Conservation (phyloP, 2,113 vertebrate genomes). For the Diadophis punctatus region DNA sequence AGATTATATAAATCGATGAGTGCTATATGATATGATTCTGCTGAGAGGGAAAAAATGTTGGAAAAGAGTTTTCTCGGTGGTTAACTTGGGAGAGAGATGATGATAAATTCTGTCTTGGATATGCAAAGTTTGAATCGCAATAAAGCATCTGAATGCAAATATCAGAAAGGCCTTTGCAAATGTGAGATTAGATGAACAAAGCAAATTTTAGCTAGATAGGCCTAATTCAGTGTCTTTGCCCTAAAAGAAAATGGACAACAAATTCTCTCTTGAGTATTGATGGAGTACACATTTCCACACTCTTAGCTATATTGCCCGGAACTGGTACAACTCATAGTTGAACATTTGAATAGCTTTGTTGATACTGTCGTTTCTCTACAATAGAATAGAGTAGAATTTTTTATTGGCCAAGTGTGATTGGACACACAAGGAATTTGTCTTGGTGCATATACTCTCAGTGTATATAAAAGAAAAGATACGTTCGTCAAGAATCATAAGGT, state of each 20-base stretch:
- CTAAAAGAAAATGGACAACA: not conserved
- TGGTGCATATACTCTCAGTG: too few relatives aligned
- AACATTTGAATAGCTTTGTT: not conserved
- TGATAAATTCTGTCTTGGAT: not conserved
- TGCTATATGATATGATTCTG: not conserved
- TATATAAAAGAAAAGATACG: too few relatives aligned
- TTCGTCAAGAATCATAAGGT: too few relatives aligned
- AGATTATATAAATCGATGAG: not conserved
- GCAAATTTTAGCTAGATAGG: not conserved
- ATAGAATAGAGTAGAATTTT: too few relatives aligned
- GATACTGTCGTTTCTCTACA: not conserved
- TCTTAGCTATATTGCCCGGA: not conserved
- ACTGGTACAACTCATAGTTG: not conserved
- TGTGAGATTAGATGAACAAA: not conserved
- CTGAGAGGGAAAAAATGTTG: not conserved
- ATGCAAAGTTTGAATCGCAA: not conserved
- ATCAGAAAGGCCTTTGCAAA: not conserved
- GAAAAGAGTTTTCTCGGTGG: not conserved
- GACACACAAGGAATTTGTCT: too few relatives aligned
- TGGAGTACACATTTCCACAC: not conserved
- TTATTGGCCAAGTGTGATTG: too few relatives aligned
- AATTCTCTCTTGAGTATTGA: not conserved
- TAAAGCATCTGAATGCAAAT: not conserved
- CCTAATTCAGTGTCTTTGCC: not conserved
- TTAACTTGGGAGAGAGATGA: not conserved